Percentiles rank a stretch among this genome's conserved stretches.
These are phyloP conservation scores for Bryconaethiops microstoma DNA, from an alignment of 2,797 vertebrate genomes.

Conservation along the genomic window DNA sequence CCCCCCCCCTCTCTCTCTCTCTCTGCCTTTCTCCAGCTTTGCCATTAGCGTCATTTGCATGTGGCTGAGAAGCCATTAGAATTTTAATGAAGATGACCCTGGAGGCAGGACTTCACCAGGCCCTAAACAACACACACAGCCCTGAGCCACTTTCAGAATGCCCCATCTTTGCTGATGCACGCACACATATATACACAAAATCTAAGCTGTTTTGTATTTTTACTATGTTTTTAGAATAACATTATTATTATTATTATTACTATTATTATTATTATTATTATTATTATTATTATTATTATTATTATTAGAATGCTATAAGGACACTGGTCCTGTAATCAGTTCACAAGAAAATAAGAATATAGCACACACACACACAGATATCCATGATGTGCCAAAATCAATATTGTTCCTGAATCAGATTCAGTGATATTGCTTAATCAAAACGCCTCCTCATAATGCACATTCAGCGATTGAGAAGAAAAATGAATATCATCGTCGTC, in stretches of 20 bases:
- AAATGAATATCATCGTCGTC: constrained; percentile 74
- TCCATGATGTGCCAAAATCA: constrained; percentile 21
- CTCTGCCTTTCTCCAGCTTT: constrained; percentile 59
- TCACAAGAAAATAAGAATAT: neutral
- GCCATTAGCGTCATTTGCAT: constrained; percentile 84
- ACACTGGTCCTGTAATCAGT: neutral
- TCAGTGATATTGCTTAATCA: constrained; percentile 33
- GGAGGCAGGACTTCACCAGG: constrained; percentile 72
- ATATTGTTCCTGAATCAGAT: constrained; percentile 14
- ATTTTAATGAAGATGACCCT: constrained; percentile 85
- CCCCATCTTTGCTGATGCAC: neutral
- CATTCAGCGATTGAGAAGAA: constrained; percentile 69
- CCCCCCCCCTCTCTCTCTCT: constrained; percentile 50
- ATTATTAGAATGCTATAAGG: neutral
- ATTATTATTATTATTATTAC: no score
- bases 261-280: no score
- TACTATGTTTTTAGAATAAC: no score
- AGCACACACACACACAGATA: neutral
- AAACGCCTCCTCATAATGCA: constrained; percentile 51
- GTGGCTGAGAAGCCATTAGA: constrained; percentile 83
- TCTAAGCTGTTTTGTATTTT: no score
- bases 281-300: neutral
- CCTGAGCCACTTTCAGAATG: constrained; percentile 55
- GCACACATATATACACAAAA: neutral
- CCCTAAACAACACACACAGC: constrained; percentile 62